These are phyloP conservation scores for Pyralis farinalis DNA, from an alignment of 2,888 invertebrate species.

Conservation along the genomic window DNA sequence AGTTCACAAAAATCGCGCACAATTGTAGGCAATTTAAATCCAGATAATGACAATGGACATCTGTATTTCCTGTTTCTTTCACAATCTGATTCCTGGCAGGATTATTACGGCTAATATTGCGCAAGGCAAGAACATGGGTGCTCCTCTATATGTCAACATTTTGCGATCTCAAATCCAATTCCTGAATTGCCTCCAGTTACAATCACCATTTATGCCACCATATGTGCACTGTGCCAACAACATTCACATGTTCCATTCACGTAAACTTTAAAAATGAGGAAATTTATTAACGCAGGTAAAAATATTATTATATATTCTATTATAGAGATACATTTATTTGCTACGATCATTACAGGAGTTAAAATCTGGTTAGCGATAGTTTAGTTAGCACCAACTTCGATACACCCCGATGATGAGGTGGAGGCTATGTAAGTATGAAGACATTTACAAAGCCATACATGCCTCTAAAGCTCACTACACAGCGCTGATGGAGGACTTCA, in stretches of 20 bases:
- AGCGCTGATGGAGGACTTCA: too few relatives aligned
- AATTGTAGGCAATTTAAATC: slow-evolving; percentile 66
- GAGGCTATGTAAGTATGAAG: too few relatives aligned
- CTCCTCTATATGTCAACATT: slow-evolving; percentile 74
- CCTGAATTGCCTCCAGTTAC: slow-evolving; percentile 74
- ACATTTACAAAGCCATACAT: too few relatives aligned
- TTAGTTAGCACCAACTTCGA: too few relatives aligned
- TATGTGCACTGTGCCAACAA: slow-evolving; percentile 63
- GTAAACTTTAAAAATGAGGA: slow-evolving; percentile 61
- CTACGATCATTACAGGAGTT: too few relatives aligned
- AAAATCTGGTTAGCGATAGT: too few relatives aligned
- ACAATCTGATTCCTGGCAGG: slow-evolving; percentile 59
- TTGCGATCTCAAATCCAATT: slow-evolving; percentile 76
- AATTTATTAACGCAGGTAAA: too few relatives aligned
- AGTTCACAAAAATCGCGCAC: slow-evolving; percentile 80
- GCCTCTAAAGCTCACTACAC: too few relatives aligned
- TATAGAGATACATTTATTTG: too few relatives aligned
- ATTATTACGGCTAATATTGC: slow-evolving; percentile 56
- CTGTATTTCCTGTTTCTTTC: slow-evolving; percentile 52
- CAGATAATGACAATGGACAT: slow-evolving; percentile 54
- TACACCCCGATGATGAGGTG: too few relatives aligned
- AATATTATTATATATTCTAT: too few relatives aligned
- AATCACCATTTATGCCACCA: slow-evolving; percentile 71
- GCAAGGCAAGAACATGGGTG: slow-evolving; percentile 75
- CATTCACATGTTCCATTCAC: slow-evolving; percentile 63